phyloP scores from a whole-genome alignment of 2,113 vertebrate species.

The Phoenicopterus ruber region DNA sequence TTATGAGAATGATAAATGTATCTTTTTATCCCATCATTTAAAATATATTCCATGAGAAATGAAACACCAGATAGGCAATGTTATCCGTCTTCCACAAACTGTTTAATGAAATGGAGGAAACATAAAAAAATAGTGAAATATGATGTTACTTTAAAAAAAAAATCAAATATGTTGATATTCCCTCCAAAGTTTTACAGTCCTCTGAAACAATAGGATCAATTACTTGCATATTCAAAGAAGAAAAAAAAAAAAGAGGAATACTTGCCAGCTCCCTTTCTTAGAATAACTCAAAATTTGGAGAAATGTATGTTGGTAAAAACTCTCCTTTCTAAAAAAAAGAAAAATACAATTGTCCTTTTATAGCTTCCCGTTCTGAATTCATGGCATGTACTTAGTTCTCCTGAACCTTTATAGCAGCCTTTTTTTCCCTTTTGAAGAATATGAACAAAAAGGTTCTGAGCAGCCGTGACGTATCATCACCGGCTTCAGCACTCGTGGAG shows the following conservation, averaged over 20 bases:
- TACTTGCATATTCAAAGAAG: not conserved
- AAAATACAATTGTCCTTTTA: not conserved
- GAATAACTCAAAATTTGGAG: not conserved
- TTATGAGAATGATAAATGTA: not conserved
- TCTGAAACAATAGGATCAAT: not conserved
- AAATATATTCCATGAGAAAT: not conserved
- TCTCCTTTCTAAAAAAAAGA: not conserved
- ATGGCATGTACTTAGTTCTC: not conserved
- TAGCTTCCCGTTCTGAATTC: not conserved
- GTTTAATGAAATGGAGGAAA: not conserved
- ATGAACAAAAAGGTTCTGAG: not conserved
- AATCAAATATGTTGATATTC: not conserved
- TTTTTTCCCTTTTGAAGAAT: not conserved
- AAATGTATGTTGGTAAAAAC: not conserved
- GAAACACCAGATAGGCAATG: not conserved
- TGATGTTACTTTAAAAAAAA: not conserved
- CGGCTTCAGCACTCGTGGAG: not conserved
- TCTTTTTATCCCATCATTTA: not conserved
- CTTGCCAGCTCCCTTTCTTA: not conserved
- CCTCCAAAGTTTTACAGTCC: not conserved
- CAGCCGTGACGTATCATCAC: fast-evolving
- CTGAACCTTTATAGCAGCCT: not conserved
- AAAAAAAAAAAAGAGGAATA: not conserved
- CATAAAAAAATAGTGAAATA: not conserved
- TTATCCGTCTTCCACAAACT: not conserved